Base-by-base conservation (phyloP, 2,888 invertebrate genomes). In the Tachina lurida region DNA sequence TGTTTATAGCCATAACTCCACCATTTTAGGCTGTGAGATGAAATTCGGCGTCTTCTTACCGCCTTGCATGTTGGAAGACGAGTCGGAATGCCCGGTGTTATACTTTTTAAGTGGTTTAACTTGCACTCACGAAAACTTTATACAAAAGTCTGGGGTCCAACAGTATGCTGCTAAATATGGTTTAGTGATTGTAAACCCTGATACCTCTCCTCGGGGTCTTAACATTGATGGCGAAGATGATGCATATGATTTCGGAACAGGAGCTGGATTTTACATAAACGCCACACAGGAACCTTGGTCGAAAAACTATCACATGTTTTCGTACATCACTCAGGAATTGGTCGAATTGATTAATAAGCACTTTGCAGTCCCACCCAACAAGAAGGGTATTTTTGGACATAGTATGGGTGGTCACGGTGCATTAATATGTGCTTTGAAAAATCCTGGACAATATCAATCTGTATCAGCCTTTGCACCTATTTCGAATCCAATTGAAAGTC, bases 371-470 rank as follows among this genome's bases (percentile, higher is more conserved):
- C 81, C 92, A 3, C 91, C 93, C 22, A 94, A 94, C 12, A 94
- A 94, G 89, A 95, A 96, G 89, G 96, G 96, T 13, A 96, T 97
- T 84, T 96, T 96, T 95, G 97, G 97, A 0, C 97, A 97, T 89
- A 98, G 98, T 91, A 99, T 99, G 99, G 99, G 99, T 84, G 99
- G 99, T 39, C 99, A 99, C 93, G 99, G 99, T 45, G 98, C 99
- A 17, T 92, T 99, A 65, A 95, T 98, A 74, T 96, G 97, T 90
- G 96, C 97, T 8, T 93, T 99, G 58, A 97, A 97, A 92, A 98
- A 98, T 93, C 98, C 98, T 12, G 97, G 97, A 15, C 93, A 96
- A 80, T 99, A 97, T 93, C 95, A 95, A 90, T 95, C 96, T 10
- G 98, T 98, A 0, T 98, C 98, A 87, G 98, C 98, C 8, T 99